A percentile compares a stretch with the other conserved stretches of the same genome.
Conservation (phyloP, 1,140 invertebrate genomes). For the Drosophila albomicans region DNA sequence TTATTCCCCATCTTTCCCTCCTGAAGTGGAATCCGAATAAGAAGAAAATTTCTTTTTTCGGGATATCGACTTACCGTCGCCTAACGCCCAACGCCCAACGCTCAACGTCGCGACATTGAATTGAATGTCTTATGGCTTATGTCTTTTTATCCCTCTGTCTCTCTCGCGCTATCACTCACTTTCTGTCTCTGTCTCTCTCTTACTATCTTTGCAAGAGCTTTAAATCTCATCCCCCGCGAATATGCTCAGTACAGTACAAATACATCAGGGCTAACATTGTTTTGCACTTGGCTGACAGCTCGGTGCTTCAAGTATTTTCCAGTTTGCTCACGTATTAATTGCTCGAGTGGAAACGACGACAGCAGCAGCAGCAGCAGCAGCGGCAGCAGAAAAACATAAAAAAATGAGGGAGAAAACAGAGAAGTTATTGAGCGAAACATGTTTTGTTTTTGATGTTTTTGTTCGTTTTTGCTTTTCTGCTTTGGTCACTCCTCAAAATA, state of each 20-base stretch:
- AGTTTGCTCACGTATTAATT: conserved; percentile 82
- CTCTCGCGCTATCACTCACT: conserved; percentile 4
- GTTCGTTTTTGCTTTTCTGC: conserved; percentile 12
- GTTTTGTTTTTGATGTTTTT: conserved; percentile 70
- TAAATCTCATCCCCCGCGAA: conserved; percentile 30
- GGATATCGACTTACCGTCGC: conserved; percentile 48
- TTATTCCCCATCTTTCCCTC: not conserved
- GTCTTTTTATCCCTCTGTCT: conserved; percentile 29
- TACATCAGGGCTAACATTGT: conserved; percentile 74
- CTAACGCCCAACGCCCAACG: not conserved
- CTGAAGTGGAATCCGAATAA: conserved; percentile 25
- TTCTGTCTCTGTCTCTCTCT: not conserved
- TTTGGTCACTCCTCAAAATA: conserved; percentile 25
- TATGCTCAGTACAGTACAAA: conserved; percentile 57
- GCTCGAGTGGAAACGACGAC: conserved; percentile 77
- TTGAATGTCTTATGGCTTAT: conserved; percentile 47
- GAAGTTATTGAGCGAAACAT: conserved; percentile 72
- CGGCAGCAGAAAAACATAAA: conserved; percentile 43
- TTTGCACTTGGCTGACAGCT: conserved; percentile 70
- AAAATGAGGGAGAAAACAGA: conserved; percentile 21
- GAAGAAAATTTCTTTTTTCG: conserved; percentile 25
- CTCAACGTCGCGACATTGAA: conserved; percentile 45
- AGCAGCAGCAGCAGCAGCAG: conserved; percentile 52
- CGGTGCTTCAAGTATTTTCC: conserved; percentile 67
- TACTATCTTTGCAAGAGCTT: conserved; percentile 3